Evolutionary conservation across 2,888 invertebrate genomes (phyloP).

Genomic region (Caenorhabditis sp.): DNA sequence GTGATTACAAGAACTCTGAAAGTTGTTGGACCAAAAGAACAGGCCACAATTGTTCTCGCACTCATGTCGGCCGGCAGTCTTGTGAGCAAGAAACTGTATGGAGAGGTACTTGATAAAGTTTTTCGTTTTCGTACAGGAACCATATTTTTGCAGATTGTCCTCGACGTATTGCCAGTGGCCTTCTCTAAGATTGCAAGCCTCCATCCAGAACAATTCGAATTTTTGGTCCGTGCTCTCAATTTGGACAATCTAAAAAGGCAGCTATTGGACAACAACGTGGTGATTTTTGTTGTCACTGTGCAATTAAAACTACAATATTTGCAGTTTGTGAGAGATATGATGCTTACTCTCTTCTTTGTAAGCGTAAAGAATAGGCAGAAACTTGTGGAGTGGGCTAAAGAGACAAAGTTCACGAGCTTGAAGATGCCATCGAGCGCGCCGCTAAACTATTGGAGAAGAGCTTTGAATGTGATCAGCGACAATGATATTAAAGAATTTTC

Average conservation of each 20-base stretch:
- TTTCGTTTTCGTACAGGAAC: not conserved
- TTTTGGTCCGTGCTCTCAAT: constrained; percentile 40
- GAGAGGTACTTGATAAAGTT: constrained; percentile 21
- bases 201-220: constrained; percentile 45
- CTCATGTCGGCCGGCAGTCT: constrained; percentile 40
- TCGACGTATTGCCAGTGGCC: constrained; percentile 34
- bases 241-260: constrained; percentile 38
- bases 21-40: constrained; percentile 46
- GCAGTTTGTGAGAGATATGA: constrained; percentile 65
- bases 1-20: constrained; percentile 49
- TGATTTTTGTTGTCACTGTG: not conserved
- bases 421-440: constrained; percentile 20
- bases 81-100: constrained; percentile 44
- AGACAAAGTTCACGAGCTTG: constrained; percentile 41
- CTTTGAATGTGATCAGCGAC: constrained; percentile 28
- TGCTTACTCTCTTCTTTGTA: constrained; percentile 57
- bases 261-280: constrained; percentile 40
- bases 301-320: constrained; percentile 3
- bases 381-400: constrained; percentile 42
- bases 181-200: constrained; percentile 29
- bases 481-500: constrained; percentile 35
- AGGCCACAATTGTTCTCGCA: constrained; percentile 39
- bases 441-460: constrained; percentile 38
- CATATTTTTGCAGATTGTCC: constrained; percentile 28
- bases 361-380: constrained; percentile 54